Evolutionary conservation across 2,888 invertebrate genomes (phyloP).

Genomic region (Ophion ventricosus): DNA sequence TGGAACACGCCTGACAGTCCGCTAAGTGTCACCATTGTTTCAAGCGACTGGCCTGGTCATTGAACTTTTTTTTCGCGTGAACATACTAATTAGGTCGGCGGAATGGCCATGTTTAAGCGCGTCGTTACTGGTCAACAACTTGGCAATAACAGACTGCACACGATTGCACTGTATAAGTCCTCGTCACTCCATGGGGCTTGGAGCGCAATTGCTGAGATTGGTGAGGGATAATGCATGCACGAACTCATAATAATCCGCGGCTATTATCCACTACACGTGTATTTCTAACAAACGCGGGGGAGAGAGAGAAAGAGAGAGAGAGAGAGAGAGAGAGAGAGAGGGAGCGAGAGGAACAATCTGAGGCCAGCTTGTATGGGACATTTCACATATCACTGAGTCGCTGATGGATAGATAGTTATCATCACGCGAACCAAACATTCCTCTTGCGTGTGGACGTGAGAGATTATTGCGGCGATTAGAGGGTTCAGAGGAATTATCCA

Average conservation of each 20-base stretch:
- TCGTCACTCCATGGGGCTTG: conserved; percentile 17
- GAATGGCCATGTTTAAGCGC: conserved; percentile 40
- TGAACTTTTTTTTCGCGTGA: conserved; percentile 49
- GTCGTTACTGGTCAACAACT: conserved; percentile 59
- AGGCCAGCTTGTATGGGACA: conserved; percentile 42
- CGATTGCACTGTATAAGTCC: conserved; percentile 52
- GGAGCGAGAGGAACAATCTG: background rate
- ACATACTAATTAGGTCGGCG: conserved; percentile 55
- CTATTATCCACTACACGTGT: conserved; percentile 43
- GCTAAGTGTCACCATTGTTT: conserved; percentile 15
- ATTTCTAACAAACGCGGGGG: conserved; percentile 51
- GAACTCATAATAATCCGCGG: conserved; percentile 53
- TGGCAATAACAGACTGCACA: conserved; percentile 55
- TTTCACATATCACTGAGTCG: conserved; percentile 56
- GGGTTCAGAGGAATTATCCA: conserved; percentile 35
- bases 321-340: background rate
- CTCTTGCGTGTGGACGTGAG: conserved; percentile 41
- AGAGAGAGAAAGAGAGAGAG: background rate
- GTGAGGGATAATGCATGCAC: conserved; percentile 35
- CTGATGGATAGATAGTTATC: conserved; percentile 46
- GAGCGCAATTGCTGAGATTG: conserved; percentile 26
- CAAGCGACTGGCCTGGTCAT: conserved; percentile 35
- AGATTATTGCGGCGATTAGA: conserved; percentile 53
- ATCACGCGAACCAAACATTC: conserved; percentile 53
- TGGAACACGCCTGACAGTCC: background rate